A percentile compares a stretch with the other conserved stretches of the same genome.
Evolutionary conservation across 2,888 invertebrate genomes (phyloP).

Genomic region (Leucozona laternaria): DNA sequence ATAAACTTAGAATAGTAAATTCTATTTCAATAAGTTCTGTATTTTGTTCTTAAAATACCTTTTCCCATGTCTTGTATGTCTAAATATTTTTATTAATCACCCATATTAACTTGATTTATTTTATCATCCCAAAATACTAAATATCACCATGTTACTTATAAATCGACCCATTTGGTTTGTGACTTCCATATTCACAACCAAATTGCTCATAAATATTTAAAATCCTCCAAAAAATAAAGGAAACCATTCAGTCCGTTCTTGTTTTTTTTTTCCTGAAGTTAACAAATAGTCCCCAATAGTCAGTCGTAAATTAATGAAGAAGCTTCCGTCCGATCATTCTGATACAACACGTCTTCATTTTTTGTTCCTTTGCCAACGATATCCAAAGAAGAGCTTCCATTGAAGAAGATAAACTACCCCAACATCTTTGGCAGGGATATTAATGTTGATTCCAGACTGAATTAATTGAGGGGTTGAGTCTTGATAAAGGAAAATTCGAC

Average conservation of each 20-base stretch:
- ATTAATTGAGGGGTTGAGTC: slow-evolving; percentile 47
- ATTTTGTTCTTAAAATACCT: not conserved
- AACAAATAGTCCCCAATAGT: slow-evolving; percentile 60
- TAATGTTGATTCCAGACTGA: slow-evolving; percentile 62
- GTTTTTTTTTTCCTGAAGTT: not conserved
- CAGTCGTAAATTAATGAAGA: slow-evolving; percentile 68
- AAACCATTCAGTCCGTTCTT: slow-evolving; percentile 7
- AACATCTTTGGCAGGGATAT: slow-evolving; percentile 61
- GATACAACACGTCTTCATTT: slow-evolving; percentile 77
- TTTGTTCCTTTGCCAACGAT: slow-evolving; percentile 53
- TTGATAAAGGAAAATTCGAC: not conserved
- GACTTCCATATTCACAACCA: slow-evolving; percentile 58
- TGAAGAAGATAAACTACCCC: slow-evolving; percentile 71
- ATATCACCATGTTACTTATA: slow-evolving; percentile 22
- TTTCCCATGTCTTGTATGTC: not conserved
- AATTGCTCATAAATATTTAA: slow-evolving; percentile 74
- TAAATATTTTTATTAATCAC: slow-evolving; percentile 26
- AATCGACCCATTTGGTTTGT: slow-evolving; percentile 36
- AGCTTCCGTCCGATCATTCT: slow-evolving; percentile 72
- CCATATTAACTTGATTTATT: slow-evolving; percentile 56
- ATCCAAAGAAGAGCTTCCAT: slow-evolving; percentile 29
- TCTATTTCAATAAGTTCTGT: not conserved
- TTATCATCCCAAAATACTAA: slow-evolving; percentile 18
- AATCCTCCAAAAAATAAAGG: slow-evolving; percentile 13
- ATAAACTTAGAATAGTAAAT: not conserved